Percentiles rank a stretch among this genome's conserved stretches.
phyloP scores from a whole-genome alignment of 2,113 vertebrate species.

The Willisornis vidua region DNA sequence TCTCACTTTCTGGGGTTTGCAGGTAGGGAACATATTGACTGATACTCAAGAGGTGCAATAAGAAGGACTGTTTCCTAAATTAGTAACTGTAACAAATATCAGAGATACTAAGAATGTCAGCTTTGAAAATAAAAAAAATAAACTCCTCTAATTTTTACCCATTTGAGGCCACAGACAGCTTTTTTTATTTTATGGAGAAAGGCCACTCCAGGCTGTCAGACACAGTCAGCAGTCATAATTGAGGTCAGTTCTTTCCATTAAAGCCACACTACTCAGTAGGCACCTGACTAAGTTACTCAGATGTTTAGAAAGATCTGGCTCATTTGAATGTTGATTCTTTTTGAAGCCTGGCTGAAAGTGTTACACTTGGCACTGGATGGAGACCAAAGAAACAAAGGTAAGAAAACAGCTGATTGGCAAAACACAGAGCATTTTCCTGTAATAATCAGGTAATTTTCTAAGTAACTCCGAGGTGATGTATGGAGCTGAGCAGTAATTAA shows the following conservation, averaged over 20 bases:
- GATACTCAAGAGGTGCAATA: not conserved
- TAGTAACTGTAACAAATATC: not conserved
- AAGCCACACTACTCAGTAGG: not conserved
- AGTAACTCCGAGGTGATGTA: not conserved
- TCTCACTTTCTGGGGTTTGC: not conserved
- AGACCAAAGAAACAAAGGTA: not conserved
- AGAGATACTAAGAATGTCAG: not conserved
- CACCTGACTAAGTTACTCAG: not conserved
- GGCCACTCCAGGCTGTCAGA: not conserved
- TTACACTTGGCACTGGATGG: not conserved
- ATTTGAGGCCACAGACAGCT: not conserved
- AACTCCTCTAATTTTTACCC: not conserved
- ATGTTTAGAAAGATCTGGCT: constrained; percentile 13
- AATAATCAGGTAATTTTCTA: constrained; percentile 1
- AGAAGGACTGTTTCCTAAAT: not conserved
- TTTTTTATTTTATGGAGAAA: not conserved
- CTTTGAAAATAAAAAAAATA: not conserved
- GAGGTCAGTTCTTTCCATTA: not conserved
- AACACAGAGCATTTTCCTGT: not conserved
- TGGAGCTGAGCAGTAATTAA: constrained; percentile 1
- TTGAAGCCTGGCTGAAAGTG: not conserved
- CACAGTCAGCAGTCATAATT: not conserved
- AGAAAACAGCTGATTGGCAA: not conserved
- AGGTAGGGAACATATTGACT: not conserved
- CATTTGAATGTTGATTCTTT: not conserved